A percentile compares a stretch with the other conserved stretches of the same genome.
Evolutionary conservation across 2,797 vertebrate species (phyloP).

Genomic region (Trachops cirrhosus): DNA sequence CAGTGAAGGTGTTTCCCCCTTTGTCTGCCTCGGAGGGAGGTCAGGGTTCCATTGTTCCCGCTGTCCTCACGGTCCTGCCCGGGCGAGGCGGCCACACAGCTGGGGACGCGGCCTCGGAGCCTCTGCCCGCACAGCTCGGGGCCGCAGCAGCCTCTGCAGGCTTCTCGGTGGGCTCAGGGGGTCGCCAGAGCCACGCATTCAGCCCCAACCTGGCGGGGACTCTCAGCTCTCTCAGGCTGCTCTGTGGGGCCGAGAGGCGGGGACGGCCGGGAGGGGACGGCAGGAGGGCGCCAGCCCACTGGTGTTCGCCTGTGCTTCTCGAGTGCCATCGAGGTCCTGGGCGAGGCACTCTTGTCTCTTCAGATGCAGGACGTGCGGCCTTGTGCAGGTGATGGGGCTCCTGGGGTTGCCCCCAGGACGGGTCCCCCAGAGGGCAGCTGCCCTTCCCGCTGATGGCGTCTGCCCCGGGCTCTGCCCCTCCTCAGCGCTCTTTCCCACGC

Average conservation of each 20-base stretch:
- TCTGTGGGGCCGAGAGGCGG: fast-evolving
- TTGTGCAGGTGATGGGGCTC: background rate
- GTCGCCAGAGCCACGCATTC: fast-evolving
- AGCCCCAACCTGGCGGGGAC: background rate
- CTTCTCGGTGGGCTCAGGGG: too few species aligned
- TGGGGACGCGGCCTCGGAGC: fast-evolving
- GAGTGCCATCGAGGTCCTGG: fast-evolving
- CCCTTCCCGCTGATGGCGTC: fast-evolving
- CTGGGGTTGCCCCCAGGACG: fast-evolving
- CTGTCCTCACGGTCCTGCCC: fast-evolving
- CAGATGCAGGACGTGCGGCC: background rate
- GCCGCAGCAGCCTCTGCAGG: fast-evolving
- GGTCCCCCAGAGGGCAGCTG: background rate
- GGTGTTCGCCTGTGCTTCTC: fast-evolving
- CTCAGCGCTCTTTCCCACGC: fast-evolving
- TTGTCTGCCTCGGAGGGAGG: background rate
- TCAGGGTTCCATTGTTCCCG: background rate
- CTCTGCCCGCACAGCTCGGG: fast-evolving
- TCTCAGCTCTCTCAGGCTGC: fast-evolving
- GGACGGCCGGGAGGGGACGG: background rate
- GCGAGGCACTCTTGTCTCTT: fast-evolving
- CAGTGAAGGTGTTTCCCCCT: fast-evolving
- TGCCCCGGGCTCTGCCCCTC: background rate
- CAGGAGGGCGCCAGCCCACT: fast-evolving
- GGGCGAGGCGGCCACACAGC: fast-evolving